Percentiles rank a stretch among this genome's conserved stretches.
phyloP scores from a whole-genome alignment of 1,140 invertebrate genomes.

The Orius laevigatus region DNA sequence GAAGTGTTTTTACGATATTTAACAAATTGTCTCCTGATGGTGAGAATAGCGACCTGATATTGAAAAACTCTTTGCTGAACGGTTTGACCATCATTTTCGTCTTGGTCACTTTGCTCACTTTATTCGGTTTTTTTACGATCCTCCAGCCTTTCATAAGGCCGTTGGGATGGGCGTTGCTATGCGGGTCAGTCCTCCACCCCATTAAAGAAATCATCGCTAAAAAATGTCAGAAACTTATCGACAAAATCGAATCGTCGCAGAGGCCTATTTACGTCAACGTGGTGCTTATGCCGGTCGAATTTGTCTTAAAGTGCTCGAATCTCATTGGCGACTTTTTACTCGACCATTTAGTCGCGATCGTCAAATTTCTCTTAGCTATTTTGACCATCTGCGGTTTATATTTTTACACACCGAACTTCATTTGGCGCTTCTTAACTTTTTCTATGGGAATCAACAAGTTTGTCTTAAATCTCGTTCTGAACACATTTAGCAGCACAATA shows the following conservation, averaged over 20 bases:
- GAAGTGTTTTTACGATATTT: constrained; percentile 9
- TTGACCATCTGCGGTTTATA: constrained; percentile 26
- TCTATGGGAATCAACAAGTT: constrained; percentile 24
- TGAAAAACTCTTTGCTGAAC: constrained; percentile 17
- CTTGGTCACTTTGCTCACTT: constrained; percentile 27
- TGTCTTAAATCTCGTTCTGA: constrained; percentile 22
- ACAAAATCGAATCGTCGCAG: constrained; percentile 36
- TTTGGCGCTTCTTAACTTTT: constrained; percentile 24
- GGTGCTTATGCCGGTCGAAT: constrained; percentile 47
- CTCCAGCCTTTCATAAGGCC: constrained; percentile 83
- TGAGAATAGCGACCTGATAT: constrained; percentile 10
- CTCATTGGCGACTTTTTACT: constrained; percentile 43
- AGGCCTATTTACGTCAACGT: constrained; percentile 49
- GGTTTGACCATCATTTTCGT: constrained; percentile 15
- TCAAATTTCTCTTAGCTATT: constrained; percentile 23
- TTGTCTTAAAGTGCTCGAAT: constrained; percentile 53
- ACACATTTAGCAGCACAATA: constrained; percentile 18
- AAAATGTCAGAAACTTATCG: constrained; percentile 38
- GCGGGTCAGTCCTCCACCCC: constrained; percentile 77
- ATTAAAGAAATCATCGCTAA: constrained; percentile 62
- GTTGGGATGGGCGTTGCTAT: constrained; percentile 82
- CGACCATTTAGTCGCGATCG: constrained; percentile 40
- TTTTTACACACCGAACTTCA: constrained; percentile 35
- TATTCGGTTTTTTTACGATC: constrained; percentile 66
- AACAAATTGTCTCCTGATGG: constrained; percentile 9